phyloP scores from a whole-genome alignment of 1,140 invertebrate genomes.

The Tetramorium alpestre region DNA sequence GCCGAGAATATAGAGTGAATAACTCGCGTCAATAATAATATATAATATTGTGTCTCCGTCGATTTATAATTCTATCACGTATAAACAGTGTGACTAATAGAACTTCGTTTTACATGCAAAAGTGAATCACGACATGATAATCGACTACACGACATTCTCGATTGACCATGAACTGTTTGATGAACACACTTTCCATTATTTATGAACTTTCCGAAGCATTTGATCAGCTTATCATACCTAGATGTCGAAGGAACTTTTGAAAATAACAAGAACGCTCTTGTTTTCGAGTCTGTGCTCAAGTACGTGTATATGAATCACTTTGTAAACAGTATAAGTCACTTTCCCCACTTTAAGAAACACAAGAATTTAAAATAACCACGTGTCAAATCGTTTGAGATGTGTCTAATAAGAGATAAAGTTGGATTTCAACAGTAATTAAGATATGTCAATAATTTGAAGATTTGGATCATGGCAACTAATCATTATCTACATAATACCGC shows the following conservation, averaged over 20 bases:
- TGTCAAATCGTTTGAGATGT: neutral
- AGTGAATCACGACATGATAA: conserved; percentile 74
- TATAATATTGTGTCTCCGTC: conserved; percentile 50
- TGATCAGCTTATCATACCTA: neutral
- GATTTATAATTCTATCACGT: conserved; percentile 65
- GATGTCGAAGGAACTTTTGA: neutral
- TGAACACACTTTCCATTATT: conserved; percentile 54
- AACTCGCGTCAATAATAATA: conserved; percentile 21
- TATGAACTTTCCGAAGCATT: neutral
- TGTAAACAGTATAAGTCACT: neutral
- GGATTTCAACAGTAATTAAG: neutral
- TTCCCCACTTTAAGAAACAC: neutral
- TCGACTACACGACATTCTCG: conserved; percentile 37
- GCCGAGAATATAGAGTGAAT: neutral
- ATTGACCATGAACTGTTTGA: conserved; percentile 66
- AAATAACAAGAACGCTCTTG: neutral
- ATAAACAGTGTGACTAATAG: conserved; percentile 67
- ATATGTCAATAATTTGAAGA: neutral
- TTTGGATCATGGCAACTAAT: neutral
- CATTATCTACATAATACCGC: neutral
- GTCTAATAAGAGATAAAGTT: neutral
- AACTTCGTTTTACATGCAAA: conserved; percentile 66
- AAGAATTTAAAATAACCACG: neutral
- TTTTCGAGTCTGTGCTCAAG: neutral
- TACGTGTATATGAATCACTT: neutral